phyloP scores from a whole-genome alignment of 2,888 invertebrate species.

The Diadegma fenestrale region DNA sequence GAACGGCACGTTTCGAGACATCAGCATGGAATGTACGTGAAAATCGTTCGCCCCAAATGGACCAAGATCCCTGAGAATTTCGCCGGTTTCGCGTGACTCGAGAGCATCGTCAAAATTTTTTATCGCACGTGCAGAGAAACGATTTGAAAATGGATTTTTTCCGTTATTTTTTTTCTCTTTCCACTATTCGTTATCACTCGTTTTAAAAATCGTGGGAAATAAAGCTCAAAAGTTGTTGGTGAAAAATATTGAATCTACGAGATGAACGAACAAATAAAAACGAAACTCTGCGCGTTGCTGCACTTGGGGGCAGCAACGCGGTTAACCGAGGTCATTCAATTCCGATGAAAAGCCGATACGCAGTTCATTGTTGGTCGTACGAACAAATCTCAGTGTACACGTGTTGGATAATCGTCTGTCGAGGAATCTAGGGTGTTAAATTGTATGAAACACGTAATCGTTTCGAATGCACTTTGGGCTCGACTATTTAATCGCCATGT shows the following conservation, averaged over 20 bases:
- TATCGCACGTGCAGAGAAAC: neutral
- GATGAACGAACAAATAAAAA: constrained; percentile 16
- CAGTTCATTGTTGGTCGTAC: constrained; percentile 31
- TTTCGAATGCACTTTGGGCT: constrained; percentile 43
- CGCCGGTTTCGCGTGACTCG: constrained; percentile 47
- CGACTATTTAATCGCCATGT: constrained; percentile 23
- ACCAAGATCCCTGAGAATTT: constrained; percentile 14
- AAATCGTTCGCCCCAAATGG: constrained; percentile 18
- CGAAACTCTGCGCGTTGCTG: constrained; percentile 6
- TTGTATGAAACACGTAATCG: constrained; percentile 49
- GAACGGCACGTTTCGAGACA: constrained; percentile 67
- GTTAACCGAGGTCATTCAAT: constrained; percentile 57
- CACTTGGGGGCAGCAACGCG: constrained; percentile 10
- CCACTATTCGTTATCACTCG: neutral
- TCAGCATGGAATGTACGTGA: constrained; percentile 41
- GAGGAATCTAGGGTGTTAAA: constrained; percentile 35
- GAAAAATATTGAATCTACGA: neutral
- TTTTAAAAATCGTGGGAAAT: neutral
- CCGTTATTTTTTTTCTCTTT: constrained; percentile 21
- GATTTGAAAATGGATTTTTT: constrained; percentile 24
- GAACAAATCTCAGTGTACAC: neutral
- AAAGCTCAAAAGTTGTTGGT: neutral
- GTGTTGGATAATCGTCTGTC: constrained; percentile 32
- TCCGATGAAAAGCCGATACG: constrained; percentile 50
- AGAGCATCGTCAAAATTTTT: constrained; percentile 29